These are phyloP conservation scores for Plebejus anna DNA, from an alignment of 2,888 invertebrate species.

Conservation along the genomic window DNA sequence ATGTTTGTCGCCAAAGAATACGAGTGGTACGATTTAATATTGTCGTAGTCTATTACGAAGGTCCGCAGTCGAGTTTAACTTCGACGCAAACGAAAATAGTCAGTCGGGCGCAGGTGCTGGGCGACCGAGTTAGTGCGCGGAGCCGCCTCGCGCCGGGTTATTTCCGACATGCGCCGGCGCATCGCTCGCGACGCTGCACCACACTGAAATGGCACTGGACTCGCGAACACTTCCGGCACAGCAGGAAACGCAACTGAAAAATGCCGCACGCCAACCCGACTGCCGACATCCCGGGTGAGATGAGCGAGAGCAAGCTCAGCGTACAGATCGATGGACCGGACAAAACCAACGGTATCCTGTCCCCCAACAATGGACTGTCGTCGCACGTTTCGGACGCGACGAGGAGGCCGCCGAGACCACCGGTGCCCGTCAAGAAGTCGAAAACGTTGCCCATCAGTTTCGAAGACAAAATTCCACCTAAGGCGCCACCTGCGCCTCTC, in stretches of 20 bases:
- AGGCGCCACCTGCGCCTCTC: constrained; percentile 50
- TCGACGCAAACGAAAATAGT: constrained; percentile 79
- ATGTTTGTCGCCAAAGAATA: neutral
- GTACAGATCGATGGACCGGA: constrained; percentile 62
- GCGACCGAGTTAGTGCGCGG: constrained; percentile 79
- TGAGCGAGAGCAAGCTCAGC: constrained; percentile 49
- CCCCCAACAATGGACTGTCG: constrained; percentile 63
- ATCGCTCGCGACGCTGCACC: constrained; percentile 68
- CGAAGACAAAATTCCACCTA: constrained; percentile 63
- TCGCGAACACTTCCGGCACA: constrained; percentile 66
- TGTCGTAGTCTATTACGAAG: constrained; percentile 51
- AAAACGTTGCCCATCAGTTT: constrained; percentile 71
- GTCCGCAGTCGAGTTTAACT: constrained; percentile 72
- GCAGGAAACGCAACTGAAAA: constrained; percentile 61
- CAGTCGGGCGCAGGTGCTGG: constrained; percentile 66
- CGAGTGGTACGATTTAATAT: neutral
- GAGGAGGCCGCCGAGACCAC: constrained; percentile 70
- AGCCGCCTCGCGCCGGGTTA: constrained; percentile 76
- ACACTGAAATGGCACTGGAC: constrained; percentile 75
- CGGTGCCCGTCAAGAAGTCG: constrained; percentile 69
- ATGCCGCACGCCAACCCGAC: constrained; percentile 62
- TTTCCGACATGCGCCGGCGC: constrained; percentile 71
- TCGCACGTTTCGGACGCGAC: constrained; percentile 66
- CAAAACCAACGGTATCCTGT: constrained; percentile 45
- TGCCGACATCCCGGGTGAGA: constrained; percentile 45